A percentile compares a stretch with the other conserved stretches of the same genome.
phyloP scores from a whole-genome alignment of 2,113 vertebrate genomes.

The Carlito syrichta region DNA sequence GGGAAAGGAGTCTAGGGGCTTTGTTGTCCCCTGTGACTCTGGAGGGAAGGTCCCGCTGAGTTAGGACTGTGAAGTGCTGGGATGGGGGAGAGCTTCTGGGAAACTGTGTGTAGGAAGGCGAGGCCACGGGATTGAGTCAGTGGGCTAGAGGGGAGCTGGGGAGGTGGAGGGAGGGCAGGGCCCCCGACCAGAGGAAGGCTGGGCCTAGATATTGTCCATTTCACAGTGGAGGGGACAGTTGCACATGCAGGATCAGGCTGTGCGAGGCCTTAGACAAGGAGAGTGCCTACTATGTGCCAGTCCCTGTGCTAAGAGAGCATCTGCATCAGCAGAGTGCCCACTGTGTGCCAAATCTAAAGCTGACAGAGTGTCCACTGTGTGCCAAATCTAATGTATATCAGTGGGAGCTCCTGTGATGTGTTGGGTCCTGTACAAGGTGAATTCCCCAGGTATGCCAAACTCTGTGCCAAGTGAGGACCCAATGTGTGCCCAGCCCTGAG shows the following conservation, averaged over 20 bases:
- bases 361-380: not conserved
- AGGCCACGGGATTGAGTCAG: not conserved
- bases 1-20: slow-evolving; percentile 47
- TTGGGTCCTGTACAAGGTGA: not conserved
- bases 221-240: not conserved
- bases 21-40: slow-evolving; percentile 34
- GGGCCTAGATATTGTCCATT: not conserved
- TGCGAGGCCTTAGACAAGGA: not conserved
- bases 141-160: not conserved
- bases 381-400: not conserved
- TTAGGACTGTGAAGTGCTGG: not conserved
- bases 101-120: not conserved
- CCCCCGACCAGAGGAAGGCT: not conserved
- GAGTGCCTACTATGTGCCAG: not conserved
- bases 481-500: not conserved
- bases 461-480: not conserved
- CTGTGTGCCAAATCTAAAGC: not conserved
- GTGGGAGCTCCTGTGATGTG: not conserved
- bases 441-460: not conserved
- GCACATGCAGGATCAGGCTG: not conserved
- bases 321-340: not conserved
- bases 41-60: slow-evolving; percentile 13
- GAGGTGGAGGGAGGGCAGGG: not conserved
- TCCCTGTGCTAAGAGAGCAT: not conserved
- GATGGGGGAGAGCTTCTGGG: not conserved